Evolutionary conservation across 2,797 vertebrate genomes (phyloP).

Genomic region (Clangula hyemalis): DNA sequence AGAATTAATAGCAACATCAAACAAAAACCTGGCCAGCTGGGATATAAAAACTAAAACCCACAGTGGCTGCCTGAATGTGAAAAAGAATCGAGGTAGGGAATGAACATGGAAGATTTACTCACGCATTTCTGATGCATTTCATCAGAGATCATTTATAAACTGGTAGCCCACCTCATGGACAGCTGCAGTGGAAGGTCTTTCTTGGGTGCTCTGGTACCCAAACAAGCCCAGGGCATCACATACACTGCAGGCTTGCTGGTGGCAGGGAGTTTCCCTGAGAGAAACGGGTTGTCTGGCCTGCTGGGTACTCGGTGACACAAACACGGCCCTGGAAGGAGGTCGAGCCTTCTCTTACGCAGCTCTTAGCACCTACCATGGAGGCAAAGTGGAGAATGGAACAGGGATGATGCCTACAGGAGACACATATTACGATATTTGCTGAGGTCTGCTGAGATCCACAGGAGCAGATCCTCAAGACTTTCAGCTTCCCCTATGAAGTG

Average conservation of each 20-base stretch:
- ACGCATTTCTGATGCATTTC: not conserved
- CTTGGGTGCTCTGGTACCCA: not conserved
- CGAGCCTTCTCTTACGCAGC: not conserved
- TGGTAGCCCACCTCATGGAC: not conserved
- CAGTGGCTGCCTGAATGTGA: not conserved
- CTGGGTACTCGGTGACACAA: accelerated
- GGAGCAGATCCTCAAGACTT: not conserved
- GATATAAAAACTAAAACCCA: not conserved
- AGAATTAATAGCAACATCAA: conserved; percentile 38
- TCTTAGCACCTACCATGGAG: not conserved
- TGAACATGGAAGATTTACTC: not conserved
- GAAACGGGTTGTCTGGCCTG: not conserved
- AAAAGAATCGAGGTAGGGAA: not conserved
- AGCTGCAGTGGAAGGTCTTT: not conserved
- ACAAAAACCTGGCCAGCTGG: not conserved
- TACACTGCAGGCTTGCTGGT: accelerated
- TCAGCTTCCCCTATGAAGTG: not conserved
- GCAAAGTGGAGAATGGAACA: not conserved
- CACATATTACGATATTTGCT: not conserved
- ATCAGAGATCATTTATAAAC: not conserved
- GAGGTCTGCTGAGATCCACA: not conserved
- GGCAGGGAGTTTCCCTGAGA: not conserved
- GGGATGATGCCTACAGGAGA: accelerated
- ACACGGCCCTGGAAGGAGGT: not conserved
- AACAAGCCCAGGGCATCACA: not conserved